A percentile compares a stretch with the other conserved stretches of the same genome.
Conservation (phyloP, 1,140 invertebrate species). For the Whitmania pigra region DNA sequence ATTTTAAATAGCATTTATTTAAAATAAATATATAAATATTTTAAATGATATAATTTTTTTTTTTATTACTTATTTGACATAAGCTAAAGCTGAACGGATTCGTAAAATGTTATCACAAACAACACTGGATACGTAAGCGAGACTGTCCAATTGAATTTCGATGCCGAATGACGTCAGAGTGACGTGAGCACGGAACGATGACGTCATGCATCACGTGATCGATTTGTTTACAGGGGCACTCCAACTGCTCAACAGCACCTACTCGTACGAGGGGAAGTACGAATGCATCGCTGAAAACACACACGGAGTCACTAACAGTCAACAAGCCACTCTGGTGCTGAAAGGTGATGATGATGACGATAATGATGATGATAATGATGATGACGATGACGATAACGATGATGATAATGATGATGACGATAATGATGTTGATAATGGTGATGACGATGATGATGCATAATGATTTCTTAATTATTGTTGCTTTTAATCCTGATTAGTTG, state of each 20-base stretch:
- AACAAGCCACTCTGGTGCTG: constrained; percentile 70
- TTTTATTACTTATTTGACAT: no score
- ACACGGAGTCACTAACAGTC: constrained; percentile 46
- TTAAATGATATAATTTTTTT: no score
- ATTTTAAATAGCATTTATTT: no score
- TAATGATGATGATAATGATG: neutral
- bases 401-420: no score
- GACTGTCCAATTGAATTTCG: neutral
- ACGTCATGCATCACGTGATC: neutral
- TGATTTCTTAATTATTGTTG: no score
- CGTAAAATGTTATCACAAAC: neutral
- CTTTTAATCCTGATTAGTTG: no score
- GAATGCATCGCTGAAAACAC: constrained; percentile 12
- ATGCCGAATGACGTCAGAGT: neutral
- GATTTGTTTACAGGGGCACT: constrained; percentile 1
- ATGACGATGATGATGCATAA: no score
- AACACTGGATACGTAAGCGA: neutral
- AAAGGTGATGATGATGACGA: constrained; percentile 55
- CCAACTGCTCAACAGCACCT: neutral
- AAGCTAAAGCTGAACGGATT: no score
- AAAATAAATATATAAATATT: no score
- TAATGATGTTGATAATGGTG: no score
- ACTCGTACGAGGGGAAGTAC: constrained; percentile 11
- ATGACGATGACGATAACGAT: no score
- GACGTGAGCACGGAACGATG: neutral